Evolutionary conservation across 2,888 invertebrate species (phyloP).

Genomic region (Netelia inedita): DNA sequence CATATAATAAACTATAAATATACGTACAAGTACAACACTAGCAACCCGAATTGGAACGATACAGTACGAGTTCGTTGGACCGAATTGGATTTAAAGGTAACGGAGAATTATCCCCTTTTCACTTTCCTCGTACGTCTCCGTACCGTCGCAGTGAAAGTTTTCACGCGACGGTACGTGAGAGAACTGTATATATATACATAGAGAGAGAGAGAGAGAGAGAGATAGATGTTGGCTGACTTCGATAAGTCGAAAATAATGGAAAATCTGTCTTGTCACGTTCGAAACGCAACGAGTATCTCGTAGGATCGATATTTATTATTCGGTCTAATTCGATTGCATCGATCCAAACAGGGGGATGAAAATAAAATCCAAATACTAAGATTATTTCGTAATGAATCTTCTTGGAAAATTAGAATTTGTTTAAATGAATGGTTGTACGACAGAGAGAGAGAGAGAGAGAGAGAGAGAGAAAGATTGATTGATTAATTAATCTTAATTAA

Average conservation of each 20-base stretch:
- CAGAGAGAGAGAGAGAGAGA: neutral
- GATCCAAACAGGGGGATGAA: too few species aligned
- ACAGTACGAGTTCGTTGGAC: neutral
- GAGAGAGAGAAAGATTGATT: too few species aligned
- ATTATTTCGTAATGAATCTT: neutral
- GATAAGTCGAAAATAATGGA: neutral
- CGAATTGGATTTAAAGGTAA: constrained; percentile 36
- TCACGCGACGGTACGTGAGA: neutral
- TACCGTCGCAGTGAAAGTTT: constrained; percentile 3
- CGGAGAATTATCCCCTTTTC: constrained; percentile 14
- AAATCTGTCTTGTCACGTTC: neutral
- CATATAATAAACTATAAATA: neutral
- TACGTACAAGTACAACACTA: too few species aligned
- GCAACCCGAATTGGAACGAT: constrained; percentile 1
- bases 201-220: too few species aligned
- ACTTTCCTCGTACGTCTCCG: neutral
- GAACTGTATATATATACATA: neutral
- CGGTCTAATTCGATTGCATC: too few species aligned
- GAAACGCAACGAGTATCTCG: too few species aligned
- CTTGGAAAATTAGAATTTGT: neutral
- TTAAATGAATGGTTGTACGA: neutral
- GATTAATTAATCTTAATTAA: too few species aligned
- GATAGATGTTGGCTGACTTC: too few species aligned
- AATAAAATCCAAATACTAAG: neutral
- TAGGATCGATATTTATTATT: too few species aligned